Evolutionary conservation across 92 coral and sea anemone genomes (phyloP).

Genomic region (Ricordea florida): DNA sequence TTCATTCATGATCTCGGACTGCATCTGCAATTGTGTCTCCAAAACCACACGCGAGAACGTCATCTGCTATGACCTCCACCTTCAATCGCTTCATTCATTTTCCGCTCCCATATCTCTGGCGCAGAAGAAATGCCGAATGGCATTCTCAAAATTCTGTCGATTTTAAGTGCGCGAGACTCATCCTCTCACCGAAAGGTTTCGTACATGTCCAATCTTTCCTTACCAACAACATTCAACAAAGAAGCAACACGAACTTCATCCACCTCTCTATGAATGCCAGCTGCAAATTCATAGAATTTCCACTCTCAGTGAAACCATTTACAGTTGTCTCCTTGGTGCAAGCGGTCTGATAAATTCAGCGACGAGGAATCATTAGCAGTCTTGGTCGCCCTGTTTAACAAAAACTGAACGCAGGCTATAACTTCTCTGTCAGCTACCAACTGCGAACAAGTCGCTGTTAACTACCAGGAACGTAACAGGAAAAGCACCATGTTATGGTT

Average conservation of each 20-base stretch:
- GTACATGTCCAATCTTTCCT: slow-evolving; percentile 14
- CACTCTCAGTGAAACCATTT: slow-evolving; percentile 14
- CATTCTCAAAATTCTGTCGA: slow-evolving; percentile 40
- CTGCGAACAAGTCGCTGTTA: slow-evolving; percentile 9
- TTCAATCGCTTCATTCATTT: too few species aligned
- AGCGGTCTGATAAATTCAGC: slow-evolving; percentile 32
- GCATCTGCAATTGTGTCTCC: too few species aligned
- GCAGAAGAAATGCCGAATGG: too few species aligned
- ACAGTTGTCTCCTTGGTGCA: slow-evolving; percentile 30
- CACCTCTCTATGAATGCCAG: slow-evolving; percentile 1
- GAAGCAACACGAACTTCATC: slow-evolving; percentile 29
- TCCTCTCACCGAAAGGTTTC: slow-evolving; percentile 22
- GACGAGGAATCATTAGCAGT: slow-evolving; percentile 30
- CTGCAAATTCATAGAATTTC: slow-evolving; percentile 26
- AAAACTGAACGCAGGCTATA: slow-evolving; percentile 14
- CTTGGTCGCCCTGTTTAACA: not conserved
- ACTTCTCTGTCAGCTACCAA: slow-evolving; percentile 21
- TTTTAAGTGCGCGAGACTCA: not conserved
- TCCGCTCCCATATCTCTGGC: too few species aligned
- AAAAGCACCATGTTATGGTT: not conserved
- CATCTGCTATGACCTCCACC: too few species aligned
- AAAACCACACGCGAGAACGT: too few species aligned
- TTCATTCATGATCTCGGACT: too few species aligned
- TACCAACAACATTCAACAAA: slow-evolving; percentile 26
- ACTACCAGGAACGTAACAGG: too few species aligned